These are phyloP conservation scores for Halictus rubicundus DNA, from an alignment of 1,140 invertebrate species.

Conservation along the genomic window DNA sequence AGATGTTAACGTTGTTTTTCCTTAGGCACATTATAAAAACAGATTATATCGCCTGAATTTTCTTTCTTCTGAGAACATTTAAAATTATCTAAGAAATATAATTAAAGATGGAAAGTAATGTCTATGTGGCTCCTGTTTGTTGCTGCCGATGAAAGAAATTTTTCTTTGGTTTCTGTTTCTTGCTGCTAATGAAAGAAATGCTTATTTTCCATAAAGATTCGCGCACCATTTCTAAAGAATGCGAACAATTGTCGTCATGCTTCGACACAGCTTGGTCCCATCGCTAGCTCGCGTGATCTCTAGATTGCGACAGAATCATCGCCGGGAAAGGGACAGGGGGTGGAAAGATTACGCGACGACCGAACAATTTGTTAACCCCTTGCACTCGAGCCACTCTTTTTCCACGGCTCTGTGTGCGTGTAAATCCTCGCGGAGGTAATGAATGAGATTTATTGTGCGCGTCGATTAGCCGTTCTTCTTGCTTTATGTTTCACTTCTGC, in stretches of 20 bases:
- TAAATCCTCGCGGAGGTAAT: slow-evolving; percentile 18
- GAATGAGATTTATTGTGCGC: slow-evolving; percentile 40
- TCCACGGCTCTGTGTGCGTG: background rate
- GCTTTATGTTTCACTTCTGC: slow-evolving; percentile 27
- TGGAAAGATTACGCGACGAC: slow-evolving; percentile 15
- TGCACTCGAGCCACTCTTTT: slow-evolving; percentile 13
- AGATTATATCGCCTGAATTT: too few relatives aligned
- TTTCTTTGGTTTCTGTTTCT: too few relatives aligned
- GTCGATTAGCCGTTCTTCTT: slow-evolving; percentile 39
- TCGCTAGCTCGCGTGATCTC: slow-evolving; percentile 25
- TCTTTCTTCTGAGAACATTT: too few relatives aligned
- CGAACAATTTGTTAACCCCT: slow-evolving; percentile 42
- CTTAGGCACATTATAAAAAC: too few relatives aligned
- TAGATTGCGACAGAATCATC: slow-evolving; percentile 12
- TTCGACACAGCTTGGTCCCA: background rate
- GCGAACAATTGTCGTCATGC: background rate
- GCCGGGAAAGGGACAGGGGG: slow-evolving; percentile 1
- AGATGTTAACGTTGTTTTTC: too few relatives aligned
- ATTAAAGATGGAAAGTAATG: too few relatives aligned
- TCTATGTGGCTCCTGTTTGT: too few relatives aligned
- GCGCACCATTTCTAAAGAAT: too few relatives aligned
- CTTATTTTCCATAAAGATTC: too few relatives aligned
- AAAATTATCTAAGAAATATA: too few relatives aligned
- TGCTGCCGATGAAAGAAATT: too few relatives aligned
- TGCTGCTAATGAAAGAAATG: too few relatives aligned